Conservation (phyloP, 1,140 invertebrate genomes). For the Belonocnema kinseyi region DNA sequence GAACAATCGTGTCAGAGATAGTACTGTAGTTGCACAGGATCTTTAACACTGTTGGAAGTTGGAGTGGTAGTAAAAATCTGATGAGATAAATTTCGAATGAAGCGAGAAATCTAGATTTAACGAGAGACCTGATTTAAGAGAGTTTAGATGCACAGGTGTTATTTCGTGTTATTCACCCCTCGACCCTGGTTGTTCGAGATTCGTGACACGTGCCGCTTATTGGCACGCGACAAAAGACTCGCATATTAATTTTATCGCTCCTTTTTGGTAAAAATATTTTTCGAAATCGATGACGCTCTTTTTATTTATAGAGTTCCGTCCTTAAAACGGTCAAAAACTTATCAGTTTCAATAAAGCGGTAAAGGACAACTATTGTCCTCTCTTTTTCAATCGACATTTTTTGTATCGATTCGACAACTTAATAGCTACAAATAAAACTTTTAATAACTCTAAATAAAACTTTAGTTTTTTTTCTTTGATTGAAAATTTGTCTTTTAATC, state of each 20-base stretch:
- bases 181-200: background rate
- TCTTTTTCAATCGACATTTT: no score
- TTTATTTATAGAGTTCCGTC: background rate
- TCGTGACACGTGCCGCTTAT: background rate
- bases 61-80: background rate
- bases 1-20: no score
- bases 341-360: no score
- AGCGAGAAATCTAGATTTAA: background rate
- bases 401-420: no score
- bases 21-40: background rate
- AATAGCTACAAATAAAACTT: no score
- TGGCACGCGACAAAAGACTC: background rate
- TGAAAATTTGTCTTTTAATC: no score
- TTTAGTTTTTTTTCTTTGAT: no score
- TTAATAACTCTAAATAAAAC: no score
- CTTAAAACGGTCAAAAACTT: no score
- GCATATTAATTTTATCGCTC: slow-evolving; percentile 22
- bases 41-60: background rate
- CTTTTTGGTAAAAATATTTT: slow-evolving; percentile 1
- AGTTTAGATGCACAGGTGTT: background rate
- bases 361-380: no score
- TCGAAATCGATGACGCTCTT: background rate
- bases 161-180: slow-evolving; percentile 20
- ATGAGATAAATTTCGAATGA: background rate
- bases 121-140: background rate